Evolutionary conservation across 2,797 vertebrate genomes (phyloP), one percentile per base, ranked within the genome.

Genomic region (Tympanoctomys barrerae): DNA sequence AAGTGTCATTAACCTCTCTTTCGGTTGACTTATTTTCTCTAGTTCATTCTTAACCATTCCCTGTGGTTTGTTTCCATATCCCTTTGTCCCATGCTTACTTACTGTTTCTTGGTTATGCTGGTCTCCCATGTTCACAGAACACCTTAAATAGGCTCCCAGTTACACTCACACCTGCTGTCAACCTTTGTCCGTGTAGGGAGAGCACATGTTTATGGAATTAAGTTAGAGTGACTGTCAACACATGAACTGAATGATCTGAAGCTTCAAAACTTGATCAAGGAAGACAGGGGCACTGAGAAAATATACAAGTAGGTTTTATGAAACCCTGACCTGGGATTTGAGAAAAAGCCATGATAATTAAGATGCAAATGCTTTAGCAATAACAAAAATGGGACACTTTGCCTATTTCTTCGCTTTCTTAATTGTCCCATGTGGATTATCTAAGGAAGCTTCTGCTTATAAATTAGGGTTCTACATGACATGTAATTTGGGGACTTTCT

Each of bases 1-100:
- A 79, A 88, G 19, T 62, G 54, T 46, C 87, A 78, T 75, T 94
- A 86, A 73, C 54, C 21, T 92, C 59, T 87, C 36, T 95, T 31
- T 77, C 84, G 71, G 46, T 87, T 80, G 52, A 83, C 64, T 33
- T 33, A 42, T 75, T 28, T 39, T 22, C 26, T 59, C 77, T 52
- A 22, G 62, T 3, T 68, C 75, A 33, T 14, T 82, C 59, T 82
- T 22, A 33, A 68, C 36, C 39, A 28, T 66, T 92, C 14, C 57
- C 39, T 26, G 3, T 8, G 33, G 33, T 77, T 4, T 64, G 26
- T 36, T 83, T 64, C 83, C 14, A 28, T 70, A 70, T 49, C 6
- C 28, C 6, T 90, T 90, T 68, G 94, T n/a, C 49, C 46, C 33
- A 2, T 36, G 80, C 0, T 36, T 39, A 21, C 49, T 87, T 77